These are phyloP conservation scores for Drosophila eugracilis DNA, from an alignment of 1,140 invertebrate genomes.

Conservation along the genomic window DNA sequence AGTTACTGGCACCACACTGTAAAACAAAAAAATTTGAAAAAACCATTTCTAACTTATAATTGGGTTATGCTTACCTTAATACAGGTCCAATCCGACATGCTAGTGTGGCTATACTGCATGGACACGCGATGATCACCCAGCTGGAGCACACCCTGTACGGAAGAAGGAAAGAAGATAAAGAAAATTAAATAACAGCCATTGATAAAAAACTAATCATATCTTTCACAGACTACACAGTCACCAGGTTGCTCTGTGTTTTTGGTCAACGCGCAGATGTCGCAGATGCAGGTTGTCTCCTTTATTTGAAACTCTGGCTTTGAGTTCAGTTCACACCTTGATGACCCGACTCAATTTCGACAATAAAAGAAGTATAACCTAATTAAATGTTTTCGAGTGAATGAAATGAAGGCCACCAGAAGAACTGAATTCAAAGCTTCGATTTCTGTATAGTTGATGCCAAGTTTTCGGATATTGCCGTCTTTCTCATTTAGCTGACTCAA, in stretches of 20 bases:
- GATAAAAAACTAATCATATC: conserved; percentile 21
- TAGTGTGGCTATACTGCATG: conserved; percentile 90
- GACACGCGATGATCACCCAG: conserved; percentile 89
- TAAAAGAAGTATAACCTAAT: neutral
- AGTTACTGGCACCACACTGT: conserved; percentile 96
- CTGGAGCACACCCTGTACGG: conserved; percentile 88
- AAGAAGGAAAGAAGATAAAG: conserved; percentile 63
- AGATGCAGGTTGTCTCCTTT: conserved; percentile 15
- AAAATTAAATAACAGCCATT: conserved; percentile 45
- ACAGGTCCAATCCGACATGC: conserved; percentile 88
- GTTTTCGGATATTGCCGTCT: neutral
- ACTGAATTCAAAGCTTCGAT: conserved; percentile 26
- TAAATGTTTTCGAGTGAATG: neutral
- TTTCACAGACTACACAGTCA: conserved; percentile 84
- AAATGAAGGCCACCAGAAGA: neutral
- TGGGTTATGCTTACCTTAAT: conserved; percentile 85
- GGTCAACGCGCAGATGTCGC: conserved; percentile 42
- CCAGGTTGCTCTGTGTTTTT: conserved; percentile 74
- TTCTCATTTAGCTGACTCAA: conserved; percentile 18
- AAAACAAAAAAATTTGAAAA: conserved; percentile 10
- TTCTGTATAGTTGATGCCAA: conserved; percentile 1
- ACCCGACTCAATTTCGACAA: conserved; percentile 2
- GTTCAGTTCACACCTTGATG: conserved; percentile 50
- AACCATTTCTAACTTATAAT: neutral
- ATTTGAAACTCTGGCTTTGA: conserved; percentile 47